These are phyloP conservation scores for Eristalis intricaria DNA, from an alignment of 2,888 invertebrate genomes.

Conservation along the genomic window DNA sequence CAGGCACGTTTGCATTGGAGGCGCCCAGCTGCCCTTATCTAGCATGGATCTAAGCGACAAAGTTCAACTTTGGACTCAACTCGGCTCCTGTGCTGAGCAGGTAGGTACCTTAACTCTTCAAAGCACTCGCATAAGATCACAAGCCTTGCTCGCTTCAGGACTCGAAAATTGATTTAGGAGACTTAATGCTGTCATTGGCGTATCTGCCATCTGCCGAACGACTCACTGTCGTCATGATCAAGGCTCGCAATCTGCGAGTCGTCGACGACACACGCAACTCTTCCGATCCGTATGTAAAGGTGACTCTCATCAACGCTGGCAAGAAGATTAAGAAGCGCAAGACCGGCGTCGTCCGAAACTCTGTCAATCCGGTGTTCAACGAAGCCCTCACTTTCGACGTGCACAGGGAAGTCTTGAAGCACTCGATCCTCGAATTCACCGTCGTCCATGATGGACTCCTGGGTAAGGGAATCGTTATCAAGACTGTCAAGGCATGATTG, in stretches of 20 bases:
- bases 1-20: slow-evolving; percentile 85
- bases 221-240: slow-evolving; percentile 94
- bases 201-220: slow-evolving; percentile 95
- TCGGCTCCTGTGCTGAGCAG: slow-evolving; percentile 83
- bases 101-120: slow-evolving; percentile 53
- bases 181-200: slow-evolving; percentile 94
- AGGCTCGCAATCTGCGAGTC: slow-evolving; percentile 94
- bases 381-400: slow-evolving; percentile 97
- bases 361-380: slow-evolving; percentile 94
- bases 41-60: slow-evolving; percentile 84
- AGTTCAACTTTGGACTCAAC: slow-evolving; percentile 83
- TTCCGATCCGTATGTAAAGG: slow-evolving; percentile 97
- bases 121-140: not conserved
- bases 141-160: slow-evolving; percentile 74
- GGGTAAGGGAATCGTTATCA: slow-evolving; percentile 76
- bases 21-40: slow-evolving; percentile 83
- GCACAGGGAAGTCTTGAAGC: slow-evolving; percentile 85
- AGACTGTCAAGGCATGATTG: not conserved
- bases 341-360: slow-evolving; percentile 93
- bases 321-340: slow-evolving; percentile 96
- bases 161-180: slow-evolving; percentile 91
- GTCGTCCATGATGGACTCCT: slow-evolving; percentile 85
- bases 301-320: slow-evolving; percentile 92
- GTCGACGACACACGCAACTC: slow-evolving; percentile 96
- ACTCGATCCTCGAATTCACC: slow-evolving; percentile 83